Evolutionary conservation across 2,888 invertebrate species (phyloP), one percentile per base, ranked within the genome.

Genomic region (Mythimna loreyi): DNA sequence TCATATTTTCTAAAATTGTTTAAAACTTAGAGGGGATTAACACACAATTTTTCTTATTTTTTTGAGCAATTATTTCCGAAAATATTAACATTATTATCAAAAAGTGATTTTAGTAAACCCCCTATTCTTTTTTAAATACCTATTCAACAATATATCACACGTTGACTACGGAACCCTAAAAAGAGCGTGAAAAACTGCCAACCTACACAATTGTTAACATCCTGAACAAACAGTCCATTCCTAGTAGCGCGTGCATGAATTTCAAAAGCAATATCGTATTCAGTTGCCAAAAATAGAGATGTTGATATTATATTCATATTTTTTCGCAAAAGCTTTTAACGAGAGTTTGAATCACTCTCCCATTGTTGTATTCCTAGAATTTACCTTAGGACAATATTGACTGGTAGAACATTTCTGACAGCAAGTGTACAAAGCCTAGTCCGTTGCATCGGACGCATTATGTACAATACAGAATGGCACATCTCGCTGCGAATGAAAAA

Each of bases 381-480:
- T 69, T 55, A 30, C 30, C 52, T 57, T 3, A 11, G 23, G 55
- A 9, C 6, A 50, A 47, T 60, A 80, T 65, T 43, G 64, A 53
- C 30, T 59, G 65, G 50, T 40, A 43, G 57, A 67, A 72, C 61
- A 73, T 66, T 69, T 64, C 72, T 75, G 83, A 61, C 72, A 70
- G 40, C 64, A 55, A 80, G 76, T 84, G 78, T 74, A 84, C 60
- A 66, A 81, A 78, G 72, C 78, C 58, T 40, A 66, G 72, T 74
- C 76, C 75, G 76, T 68, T 74, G 83, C 83, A 81, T 67, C 78
- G 81, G 81, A 83, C 79, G 80, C 75, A 80, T 80, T 81, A 83
- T 83, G 81, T 76, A 83, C 79, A 86, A 83, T 76, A 82, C 85
- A 80, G 65, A 80, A 80, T 66, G 75, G 60, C 70, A 69, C 72